phyloP scores from a whole-genome alignment of 1,140 invertebrate species.

The Microplitis mediator region DNA sequence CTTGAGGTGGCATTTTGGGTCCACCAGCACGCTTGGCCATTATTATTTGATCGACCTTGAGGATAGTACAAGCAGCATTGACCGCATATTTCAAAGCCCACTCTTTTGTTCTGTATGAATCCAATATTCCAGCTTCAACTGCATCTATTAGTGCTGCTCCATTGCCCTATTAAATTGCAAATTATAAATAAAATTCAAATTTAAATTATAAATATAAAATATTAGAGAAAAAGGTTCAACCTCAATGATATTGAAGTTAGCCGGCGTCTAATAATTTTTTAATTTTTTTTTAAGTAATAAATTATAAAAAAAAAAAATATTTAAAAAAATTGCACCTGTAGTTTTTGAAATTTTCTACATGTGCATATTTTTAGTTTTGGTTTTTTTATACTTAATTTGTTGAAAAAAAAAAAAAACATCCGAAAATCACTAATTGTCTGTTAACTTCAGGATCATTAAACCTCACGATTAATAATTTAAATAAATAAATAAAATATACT shows the following conservation, averaged over 20 bases:
- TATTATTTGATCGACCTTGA: constrained; percentile 98
- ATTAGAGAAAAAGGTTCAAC: too few species aligned
- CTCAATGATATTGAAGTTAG: too few species aligned
- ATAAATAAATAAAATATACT: constrained; percentile 32
- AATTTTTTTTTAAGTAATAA: too few species aligned
- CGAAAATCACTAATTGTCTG: too few species aligned
- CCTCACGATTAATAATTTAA: too few species aligned
- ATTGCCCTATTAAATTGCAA: constrained; percentile 53
- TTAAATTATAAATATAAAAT: constrained; percentile 6
- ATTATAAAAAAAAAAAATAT: too few species aligned
- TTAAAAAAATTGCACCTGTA: too few species aligned
- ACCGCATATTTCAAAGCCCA: constrained; percentile 97
- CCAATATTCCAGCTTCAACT: constrained; percentile 76
- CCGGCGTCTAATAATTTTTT: too few species aligned
- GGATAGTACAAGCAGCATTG: constrained; percentile 88
- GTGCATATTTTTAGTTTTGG: too few species aligned
- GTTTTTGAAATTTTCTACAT: too few species aligned
- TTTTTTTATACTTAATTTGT: constrained; percentile 13
- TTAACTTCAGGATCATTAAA: too few species aligned
- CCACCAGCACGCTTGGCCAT: constrained; percentile 98
- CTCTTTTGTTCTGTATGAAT: constrained; percentile 86
- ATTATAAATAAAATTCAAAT: not conserved
- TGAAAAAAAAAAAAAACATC: not conserved
- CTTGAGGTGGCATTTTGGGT: constrained; percentile 77
- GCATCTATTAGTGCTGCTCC: constrained; percentile 74